Evolutionary conservation across 2,888 invertebrate genomes (phyloP), one percentile per base, ranked within the genome.

Genomic region (Noctua comes): DNA sequence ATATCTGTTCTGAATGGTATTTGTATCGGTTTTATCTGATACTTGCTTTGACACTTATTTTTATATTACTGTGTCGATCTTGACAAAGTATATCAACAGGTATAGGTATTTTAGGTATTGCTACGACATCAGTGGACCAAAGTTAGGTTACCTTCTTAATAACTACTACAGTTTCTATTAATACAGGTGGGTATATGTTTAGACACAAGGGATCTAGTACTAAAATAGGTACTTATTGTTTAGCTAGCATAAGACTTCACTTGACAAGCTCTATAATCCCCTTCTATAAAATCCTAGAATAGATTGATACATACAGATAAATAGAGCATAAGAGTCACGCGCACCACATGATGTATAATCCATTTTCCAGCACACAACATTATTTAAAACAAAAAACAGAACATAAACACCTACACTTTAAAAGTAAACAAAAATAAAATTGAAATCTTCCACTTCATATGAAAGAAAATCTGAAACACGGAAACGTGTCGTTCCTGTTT

Each of bases 401-500:
- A 76, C 68, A 85, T 66, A 76, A 79, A 89, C 71, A 78, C 68
- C 59, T 84, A 73, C 64, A 88, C 71, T 71, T 82, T 82, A 43
- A 77, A 80, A 80, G 80, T 88, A 86, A 85, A 88, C 80, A 82
- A 85, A 89, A 88, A 87, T 86, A 89, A 88, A 86, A 86, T 84
- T 83, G 72, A 86, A 90, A 82, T 85, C 73, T 82, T 83, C 87
- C 90, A 90, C 88, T 90, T 90, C 89, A 81, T 88, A 82, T 87
- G 89, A 91, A 91, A 91, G 90, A 92, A 92, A 91, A 91, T 77
- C 87, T 83, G 90, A 88, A 90, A 92, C 95, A 96, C 96, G 96
- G 96, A 96, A 96, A 95, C 92, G 93, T 85, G 88, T 89, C 91
- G 89, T 89, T 90, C 92, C 92, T 92, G 91, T 94, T 93, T 95